phyloP scores from a whole-genome alignment of 2,113 vertebrate species.

The Catharus fuscescens region DNA sequence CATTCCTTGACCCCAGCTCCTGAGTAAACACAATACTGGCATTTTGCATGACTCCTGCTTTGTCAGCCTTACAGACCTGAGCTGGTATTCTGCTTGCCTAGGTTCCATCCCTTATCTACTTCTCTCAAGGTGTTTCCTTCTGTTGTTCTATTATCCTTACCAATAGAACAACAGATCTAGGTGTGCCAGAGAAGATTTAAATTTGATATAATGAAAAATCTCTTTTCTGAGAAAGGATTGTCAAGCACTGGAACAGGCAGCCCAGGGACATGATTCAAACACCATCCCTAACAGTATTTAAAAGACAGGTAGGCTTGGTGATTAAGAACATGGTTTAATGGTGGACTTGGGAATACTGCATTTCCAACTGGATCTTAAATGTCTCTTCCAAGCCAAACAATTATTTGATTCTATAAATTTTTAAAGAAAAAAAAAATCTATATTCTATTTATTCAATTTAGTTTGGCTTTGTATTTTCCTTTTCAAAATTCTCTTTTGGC shows the following conservation, averaged over 20 bases:
- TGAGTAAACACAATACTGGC: neutral
- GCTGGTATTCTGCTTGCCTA: neutral
- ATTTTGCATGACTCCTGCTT: neutral
- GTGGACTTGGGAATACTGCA: neutral
- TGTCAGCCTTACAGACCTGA: neutral
- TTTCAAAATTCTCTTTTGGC: neutral
- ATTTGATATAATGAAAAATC: neutral
- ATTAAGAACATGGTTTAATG: neutral
- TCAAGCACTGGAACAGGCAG: neutral
- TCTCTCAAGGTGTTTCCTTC: neutral
- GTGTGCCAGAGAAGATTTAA: neutral
- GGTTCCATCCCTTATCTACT: neutral
- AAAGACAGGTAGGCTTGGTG: neutral
- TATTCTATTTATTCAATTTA: neutral
- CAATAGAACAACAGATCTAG: neutral
- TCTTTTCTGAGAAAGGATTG: neutral
- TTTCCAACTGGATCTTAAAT: neutral
- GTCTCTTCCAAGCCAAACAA: neutral
- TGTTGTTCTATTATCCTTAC: neutral
- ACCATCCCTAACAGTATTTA: neutral
- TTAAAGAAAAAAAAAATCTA: neutral
- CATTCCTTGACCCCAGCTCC: neutral
- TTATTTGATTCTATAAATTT: neutral
- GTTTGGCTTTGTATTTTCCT: neutral
- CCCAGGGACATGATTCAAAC: neutral